Base-by-base conservation (phyloP, 2,888 invertebrate genomes). In the Apamea monoglypha region DNA sequence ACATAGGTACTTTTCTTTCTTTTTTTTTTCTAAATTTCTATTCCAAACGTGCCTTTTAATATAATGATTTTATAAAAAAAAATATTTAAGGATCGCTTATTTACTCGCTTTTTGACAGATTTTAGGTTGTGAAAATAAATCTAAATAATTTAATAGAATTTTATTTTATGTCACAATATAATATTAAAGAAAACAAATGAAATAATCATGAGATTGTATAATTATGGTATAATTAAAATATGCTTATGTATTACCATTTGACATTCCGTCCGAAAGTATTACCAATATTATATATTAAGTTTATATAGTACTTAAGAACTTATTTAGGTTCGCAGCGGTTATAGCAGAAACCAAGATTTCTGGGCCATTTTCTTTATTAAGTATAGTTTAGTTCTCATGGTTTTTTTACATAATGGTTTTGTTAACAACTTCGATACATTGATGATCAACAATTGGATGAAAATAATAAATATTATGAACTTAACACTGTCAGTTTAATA, bases 221-320 rank as follows among this genome's bases (percentile, higher is more conserved):
- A 78, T 87, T 78, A 83, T 85, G 87, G 76, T 86, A 68, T 87
- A 76, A 64, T 80, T 72, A 83, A 81, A 82, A 82, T 83, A 81
- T 81, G 63, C 79, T 79, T 86, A 86, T 87, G 64, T 88, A 88
- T 87, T 89, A 90, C 88, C 87, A 89, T 90, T 91, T 91, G 92
- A 94, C 91, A 94, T 94, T 96, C 96, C 96, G 96, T 96, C 96
- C 96, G 91, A 92, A 90, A 95, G 95, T 95, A 95, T 95, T 95
- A 96, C 94, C 94, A 94, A 92, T 92, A 92, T 84, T 89, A 87
- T 91, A 83, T 83, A 81, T 78, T 91, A 90, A 88, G 83, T 75
- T 89, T 89, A 86, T 78, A 40, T 78, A 84, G 71, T 80, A 74
- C 71, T 70, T 85, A 88, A 82, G 83, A 90, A 84, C 78, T 79